A percentile compares a stretch with the other conserved stretches of the same genome.
These are phyloP conservation scores for Mimachlamys varia DNA, from an alignment of 2,888 invertebrate species.

Conservation along the genomic window DNA sequence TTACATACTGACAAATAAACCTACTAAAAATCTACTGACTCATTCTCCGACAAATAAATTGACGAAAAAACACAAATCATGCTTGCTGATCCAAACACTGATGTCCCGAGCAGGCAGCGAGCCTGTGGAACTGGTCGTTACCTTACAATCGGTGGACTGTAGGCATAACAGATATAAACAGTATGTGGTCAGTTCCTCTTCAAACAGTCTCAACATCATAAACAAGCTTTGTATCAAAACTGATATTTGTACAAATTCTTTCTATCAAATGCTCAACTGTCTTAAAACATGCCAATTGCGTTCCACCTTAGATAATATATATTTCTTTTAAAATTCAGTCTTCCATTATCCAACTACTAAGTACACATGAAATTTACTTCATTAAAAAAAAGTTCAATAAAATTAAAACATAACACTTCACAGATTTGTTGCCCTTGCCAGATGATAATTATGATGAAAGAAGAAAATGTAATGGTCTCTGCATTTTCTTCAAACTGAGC, in stretches of 20 bases:
- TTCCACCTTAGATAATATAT: no score
- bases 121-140: slow-evolving; percentile 53
- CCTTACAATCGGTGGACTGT: slow-evolving; percentile 63
- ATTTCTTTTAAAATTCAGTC: no score
- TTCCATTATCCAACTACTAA: no score
- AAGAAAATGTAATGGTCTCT: no score
- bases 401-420: no score
- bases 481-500: no score
- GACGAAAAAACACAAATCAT: slow-evolving; percentile 31
- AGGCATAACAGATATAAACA: slow-evolving; percentile 20
- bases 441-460: no score
- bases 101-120: slow-evolving; percentile 24
- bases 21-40: slow-evolving; percentile 29
- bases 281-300: background rate
- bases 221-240: background rate
- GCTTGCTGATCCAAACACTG: background rate
- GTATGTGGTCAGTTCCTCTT: background rate
- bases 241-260: background rate
- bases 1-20: background rate
- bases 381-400: no score
- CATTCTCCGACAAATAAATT: slow-evolving; percentile 23
- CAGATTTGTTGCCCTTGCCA: no score
- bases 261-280: background rate
- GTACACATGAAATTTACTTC: no score
- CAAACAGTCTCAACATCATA: background rate